Evolutionary conservation across 2,797 vertebrate genomes (phyloP).

Genomic region (Otolemur crassicaudatus): DNA sequence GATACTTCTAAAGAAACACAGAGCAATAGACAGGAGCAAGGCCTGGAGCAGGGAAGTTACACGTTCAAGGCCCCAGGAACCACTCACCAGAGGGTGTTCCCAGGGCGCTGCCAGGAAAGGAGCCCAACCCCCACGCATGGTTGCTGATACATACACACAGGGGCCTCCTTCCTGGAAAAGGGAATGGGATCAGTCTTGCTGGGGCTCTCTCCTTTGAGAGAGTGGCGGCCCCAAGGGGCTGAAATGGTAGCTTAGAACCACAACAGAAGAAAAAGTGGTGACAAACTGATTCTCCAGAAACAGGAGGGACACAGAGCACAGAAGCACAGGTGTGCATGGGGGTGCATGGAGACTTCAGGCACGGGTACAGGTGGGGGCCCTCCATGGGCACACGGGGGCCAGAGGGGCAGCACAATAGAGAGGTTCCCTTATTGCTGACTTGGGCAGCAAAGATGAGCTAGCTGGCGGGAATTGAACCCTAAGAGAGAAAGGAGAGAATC

Average conservation of each 20-base stretch:
- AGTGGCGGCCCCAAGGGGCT: too few relatives aligned
- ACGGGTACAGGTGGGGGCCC: fast-evolving
- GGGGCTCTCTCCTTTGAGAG: background rate
- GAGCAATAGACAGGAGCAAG: background rate
- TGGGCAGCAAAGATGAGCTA: background rate
- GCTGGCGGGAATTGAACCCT: too few relatives aligned
- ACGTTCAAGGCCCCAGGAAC: background rate
- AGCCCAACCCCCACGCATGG: too few relatives aligned
- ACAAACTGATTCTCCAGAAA: background rate
- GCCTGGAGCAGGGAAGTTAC: too few relatives aligned
- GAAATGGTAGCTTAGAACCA: fast-evolving
- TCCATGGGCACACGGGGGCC: fast-evolving
- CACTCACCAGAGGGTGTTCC: fast-evolving
- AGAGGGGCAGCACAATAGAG: background rate
- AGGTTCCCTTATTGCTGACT: background rate
- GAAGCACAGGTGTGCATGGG: background rate
- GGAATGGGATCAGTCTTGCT: too few relatives aligned
- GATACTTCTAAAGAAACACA: background rate
- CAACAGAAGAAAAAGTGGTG: background rate
- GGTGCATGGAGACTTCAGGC: fast-evolving
- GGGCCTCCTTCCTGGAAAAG: background rate
- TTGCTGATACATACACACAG: too few relatives aligned
- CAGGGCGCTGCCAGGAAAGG: too few relatives aligned
- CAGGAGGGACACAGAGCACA: fast-evolving
- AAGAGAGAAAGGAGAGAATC: background rate